phyloP scores from a whole-genome alignment of 2,888 invertebrate species.

The Ornithoptera priamus region DNA sequence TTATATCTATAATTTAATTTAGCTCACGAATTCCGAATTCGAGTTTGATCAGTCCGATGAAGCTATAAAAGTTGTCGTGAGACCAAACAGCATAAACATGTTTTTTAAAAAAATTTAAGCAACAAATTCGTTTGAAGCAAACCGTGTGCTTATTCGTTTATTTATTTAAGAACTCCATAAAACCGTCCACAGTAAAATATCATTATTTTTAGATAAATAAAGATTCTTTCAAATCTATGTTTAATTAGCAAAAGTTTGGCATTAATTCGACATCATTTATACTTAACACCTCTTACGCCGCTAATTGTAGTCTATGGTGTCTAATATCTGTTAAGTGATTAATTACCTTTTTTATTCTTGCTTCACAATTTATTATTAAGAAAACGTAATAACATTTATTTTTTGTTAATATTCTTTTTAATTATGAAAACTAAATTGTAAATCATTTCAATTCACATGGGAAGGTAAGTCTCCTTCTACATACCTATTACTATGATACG shows the following conservation, averaged over 20 bases:
- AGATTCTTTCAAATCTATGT: not conserved
- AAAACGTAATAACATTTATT: not conserved
- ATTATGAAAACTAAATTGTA: no score
- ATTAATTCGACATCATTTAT: not conserved
- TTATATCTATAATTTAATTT: no score
- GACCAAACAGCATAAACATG: no score
- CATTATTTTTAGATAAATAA: not conserved
- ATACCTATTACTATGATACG: no score
- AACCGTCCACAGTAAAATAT: not conserved
- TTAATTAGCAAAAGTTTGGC: not conserved
- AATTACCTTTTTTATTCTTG: not conserved
- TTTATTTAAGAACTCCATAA: not conserved
- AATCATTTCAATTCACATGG: no score
- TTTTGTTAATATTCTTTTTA: not conserved
- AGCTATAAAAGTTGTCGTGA: no score
- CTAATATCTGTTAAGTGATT: not conserved
- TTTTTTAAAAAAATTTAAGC: no score
- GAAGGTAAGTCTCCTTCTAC: no score
- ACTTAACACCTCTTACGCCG: not conserved
- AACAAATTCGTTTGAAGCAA: no score
- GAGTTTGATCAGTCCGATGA: no score
- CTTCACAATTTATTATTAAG: not conserved
- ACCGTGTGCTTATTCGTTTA: no score
- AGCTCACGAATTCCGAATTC: no score
- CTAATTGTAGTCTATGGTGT: not conserved